phyloP scores from a whole-genome alignment of 2,113 vertebrate species.

The Aldabrachelys gigantea region DNA sequence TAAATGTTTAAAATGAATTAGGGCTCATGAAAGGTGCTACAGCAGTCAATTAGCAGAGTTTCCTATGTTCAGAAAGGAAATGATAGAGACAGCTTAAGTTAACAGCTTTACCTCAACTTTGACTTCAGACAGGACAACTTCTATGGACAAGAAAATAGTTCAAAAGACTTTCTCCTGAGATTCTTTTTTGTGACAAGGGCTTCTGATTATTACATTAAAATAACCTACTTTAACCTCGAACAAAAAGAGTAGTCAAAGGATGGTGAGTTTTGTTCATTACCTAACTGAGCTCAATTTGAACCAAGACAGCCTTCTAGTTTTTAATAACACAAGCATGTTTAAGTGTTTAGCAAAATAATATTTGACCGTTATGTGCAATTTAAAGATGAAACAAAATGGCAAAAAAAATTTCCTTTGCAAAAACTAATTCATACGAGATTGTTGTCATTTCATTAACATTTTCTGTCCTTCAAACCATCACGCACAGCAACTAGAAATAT shows the following conservation, averaged over 20 bases:
- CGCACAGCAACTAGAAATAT: not conserved
- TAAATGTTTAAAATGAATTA: not conserved
- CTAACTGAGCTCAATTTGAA: not conserved
- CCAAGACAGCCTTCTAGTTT: not conserved
- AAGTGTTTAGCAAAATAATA: not conserved
- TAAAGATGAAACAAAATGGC: not conserved
- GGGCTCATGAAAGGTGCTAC: conserved; percentile 30
- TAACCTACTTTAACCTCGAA: fast-evolving
- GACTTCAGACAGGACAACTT: not conserved
- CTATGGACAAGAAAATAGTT: not conserved
- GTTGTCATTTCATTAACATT: not conserved
- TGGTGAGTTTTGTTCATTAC: not conserved
- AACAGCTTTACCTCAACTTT: not conserved
- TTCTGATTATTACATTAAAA: not conserved
- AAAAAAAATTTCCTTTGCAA: not conserved
- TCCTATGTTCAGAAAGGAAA: conserved; percentile 5
- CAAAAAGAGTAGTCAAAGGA: not conserved
- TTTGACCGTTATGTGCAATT: not conserved
- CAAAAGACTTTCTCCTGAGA: conserved; percentile 29
- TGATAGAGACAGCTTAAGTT: not conserved
- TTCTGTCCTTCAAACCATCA: not conserved
- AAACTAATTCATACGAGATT: not conserved
- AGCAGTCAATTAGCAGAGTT: conserved; percentile 49
- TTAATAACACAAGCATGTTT: not conserved
- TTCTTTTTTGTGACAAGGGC: fast-evolving